These are phyloP conservation scores for Uria aalge DNA, from an alignment of 2,113 vertebrate species.

Conservation along the genomic window DNA sequence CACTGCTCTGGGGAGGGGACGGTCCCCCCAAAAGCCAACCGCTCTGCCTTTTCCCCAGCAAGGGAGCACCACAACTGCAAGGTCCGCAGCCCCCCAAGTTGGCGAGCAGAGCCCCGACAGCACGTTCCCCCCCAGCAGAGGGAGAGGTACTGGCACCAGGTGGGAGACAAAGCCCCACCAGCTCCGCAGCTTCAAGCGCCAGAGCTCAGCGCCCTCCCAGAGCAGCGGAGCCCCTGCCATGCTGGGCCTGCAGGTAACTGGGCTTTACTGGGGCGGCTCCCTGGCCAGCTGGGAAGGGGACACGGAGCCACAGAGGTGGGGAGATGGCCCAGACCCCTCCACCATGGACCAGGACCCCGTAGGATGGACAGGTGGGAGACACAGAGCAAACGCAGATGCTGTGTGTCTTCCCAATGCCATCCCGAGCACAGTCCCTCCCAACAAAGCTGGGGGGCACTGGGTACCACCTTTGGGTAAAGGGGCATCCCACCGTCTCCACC, in stretches of 20 bases:
- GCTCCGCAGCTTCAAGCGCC: neutral
- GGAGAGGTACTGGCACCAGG: neutral
- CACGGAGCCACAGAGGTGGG: neutral
- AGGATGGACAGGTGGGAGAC: neutral
- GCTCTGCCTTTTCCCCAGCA: fast-evolving
- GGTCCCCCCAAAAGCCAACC: neutral
- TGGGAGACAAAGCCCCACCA: neutral
- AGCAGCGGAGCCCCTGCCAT: neutral
- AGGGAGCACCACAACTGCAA: neutral
- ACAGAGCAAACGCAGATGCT: fast-evolving
- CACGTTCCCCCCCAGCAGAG: fast-evolving
- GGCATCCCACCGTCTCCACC: fast-evolving
- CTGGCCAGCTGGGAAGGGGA: neutral
- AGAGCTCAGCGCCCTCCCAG: neutral
- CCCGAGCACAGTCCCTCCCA: fast-evolving
- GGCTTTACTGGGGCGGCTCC: neutral
- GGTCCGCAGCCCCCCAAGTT: fast-evolving
- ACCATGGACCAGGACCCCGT: fast-evolving
- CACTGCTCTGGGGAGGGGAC: fast-evolving
- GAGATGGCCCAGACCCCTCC: neutral
- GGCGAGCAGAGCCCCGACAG: neutral
- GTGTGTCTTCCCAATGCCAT: neutral
- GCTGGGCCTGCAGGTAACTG: neutral
- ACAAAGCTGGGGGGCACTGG: fast-evolving
- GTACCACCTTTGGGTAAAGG: neutral